Conservation (phyloP, 2,113 vertebrate genomes). For the Dasypus novemcinctus region DNA sequence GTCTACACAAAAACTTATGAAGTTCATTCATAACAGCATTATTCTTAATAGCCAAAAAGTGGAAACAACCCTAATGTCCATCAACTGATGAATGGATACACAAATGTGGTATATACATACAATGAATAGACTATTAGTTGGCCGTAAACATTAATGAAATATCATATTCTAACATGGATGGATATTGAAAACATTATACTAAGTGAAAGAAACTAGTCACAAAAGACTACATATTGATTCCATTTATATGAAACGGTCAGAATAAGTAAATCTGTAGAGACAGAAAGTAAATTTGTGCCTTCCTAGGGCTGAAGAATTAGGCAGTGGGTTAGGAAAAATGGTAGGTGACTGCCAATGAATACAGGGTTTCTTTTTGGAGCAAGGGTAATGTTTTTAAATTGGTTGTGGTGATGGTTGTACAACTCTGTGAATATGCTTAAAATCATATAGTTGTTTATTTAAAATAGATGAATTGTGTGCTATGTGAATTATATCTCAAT, state of each 20-base stretch:
- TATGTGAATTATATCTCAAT: not conserved
- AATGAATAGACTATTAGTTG: not conserved
- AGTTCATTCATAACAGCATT: not conserved
- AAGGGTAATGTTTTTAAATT: not conserved
- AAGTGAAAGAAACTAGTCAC: slow-evolving; percentile 5
- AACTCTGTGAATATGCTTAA: not conserved
- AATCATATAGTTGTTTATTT: not conserved
- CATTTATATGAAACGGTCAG: not conserved
- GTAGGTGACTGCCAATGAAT: not conserved
- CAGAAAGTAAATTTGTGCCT: not conserved
- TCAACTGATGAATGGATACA: not conserved
- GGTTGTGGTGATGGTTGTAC: not conserved
- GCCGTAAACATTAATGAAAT: not conserved
- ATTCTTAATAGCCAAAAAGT: not conserved
- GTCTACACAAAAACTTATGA: not conserved
- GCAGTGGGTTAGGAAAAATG: not conserved
- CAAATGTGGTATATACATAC: not conserved
- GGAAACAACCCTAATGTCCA: not conserved
- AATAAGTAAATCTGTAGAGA: not conserved
- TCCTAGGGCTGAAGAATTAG: not conserved
- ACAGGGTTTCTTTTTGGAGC: not conserved
- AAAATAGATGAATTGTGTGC: not conserved
- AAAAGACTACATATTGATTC: not conserved
- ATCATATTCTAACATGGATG: not conserved
- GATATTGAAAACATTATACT: not conserved